Evolutionary conservation across 2,797 vertebrate species (phyloP).

Genomic region (Dendrocincla tyrannina): DNA sequence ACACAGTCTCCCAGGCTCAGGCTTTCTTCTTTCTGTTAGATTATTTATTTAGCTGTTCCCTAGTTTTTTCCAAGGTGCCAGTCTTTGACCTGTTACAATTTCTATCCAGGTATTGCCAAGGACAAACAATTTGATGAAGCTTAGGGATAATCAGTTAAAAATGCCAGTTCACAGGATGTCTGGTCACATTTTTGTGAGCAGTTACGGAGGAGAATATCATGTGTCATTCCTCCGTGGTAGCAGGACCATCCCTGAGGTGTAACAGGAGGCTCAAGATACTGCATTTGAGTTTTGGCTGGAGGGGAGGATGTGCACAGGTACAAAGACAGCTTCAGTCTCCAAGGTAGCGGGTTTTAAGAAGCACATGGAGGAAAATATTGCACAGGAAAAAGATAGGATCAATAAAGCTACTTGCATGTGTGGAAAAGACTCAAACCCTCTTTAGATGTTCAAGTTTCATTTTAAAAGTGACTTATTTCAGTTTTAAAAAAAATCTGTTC

Average conservation of each 20-base stretch:
- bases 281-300: neutral
- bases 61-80: neutral
- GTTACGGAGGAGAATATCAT: neutral
- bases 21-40: neutral
- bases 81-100: neutral
- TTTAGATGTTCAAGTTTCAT: slow-evolving; percentile 52
- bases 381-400: neutral
- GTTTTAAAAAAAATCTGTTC: slow-evolving; percentile 45
- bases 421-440: neutral
- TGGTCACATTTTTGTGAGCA: neutral
- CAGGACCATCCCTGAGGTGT: neutral
- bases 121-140: neutral
- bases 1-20: neutral
- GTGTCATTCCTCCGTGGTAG: neutral
- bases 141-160: neutral
- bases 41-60: neutral
- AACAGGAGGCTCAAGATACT: neutral
- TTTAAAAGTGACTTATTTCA: slow-evolving; percentile 53
- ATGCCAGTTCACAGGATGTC: neutral
- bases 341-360: neutral
- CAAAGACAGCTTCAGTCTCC: neutral
- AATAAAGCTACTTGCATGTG: slow-evolving; percentile 17
- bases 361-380: neutral
- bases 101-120: neutral
- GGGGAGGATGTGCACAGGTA: neutral